Evolutionary conservation across 2,113 vertebrate species (phyloP).

Genomic region (Sisor rabdophorus): DNA sequence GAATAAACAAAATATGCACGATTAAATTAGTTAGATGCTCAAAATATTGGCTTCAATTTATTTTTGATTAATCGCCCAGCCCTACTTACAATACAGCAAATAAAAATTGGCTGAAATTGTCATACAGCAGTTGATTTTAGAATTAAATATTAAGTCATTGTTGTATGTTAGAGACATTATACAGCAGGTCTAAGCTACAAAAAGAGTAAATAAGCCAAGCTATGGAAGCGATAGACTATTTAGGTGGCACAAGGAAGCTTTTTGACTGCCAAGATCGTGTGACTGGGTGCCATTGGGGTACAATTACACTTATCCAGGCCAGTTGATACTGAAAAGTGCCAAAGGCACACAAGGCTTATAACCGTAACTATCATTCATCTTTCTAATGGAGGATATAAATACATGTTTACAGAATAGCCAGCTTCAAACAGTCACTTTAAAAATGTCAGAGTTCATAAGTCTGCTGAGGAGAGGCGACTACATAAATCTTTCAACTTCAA

Average conservation of each 20-base stretch:
- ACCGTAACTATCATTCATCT: constrained; percentile 39
- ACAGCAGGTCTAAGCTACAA: not conserved
- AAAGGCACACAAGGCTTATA: constrained; percentile 31
- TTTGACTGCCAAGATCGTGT: constrained; percentile 41
- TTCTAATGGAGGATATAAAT: constrained; percentile 52
- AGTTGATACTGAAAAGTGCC: constrained; percentile 41
- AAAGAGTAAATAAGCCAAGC: constrained; percentile 28
- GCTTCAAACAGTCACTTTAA: not conserved
- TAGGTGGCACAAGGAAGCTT: constrained; percentile 50
- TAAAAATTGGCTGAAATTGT: not conserved
- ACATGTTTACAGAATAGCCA: constrained; percentile 24
- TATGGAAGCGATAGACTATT: constrained; percentile 42
- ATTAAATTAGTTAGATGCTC: no score
- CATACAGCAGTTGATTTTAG: not conserved
- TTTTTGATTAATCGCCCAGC: no score
- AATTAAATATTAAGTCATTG: not conserved
- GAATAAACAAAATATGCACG: no score
- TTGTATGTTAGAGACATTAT: not conserved
- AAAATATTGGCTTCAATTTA: no score
- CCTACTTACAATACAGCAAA: no score
- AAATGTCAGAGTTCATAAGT: constrained; percentile 33
- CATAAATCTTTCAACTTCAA: constrained; percentile 44
- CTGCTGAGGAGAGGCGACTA: constrained; percentile 32
- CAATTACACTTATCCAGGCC: constrained; percentile 36
- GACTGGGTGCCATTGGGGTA: constrained; percentile 38